Evolutionary conservation across 2,113 vertebrate genomes (phyloP), one percentile per base, ranked within the genome.

Genomic region (Hyperopisus bebe): DNA sequence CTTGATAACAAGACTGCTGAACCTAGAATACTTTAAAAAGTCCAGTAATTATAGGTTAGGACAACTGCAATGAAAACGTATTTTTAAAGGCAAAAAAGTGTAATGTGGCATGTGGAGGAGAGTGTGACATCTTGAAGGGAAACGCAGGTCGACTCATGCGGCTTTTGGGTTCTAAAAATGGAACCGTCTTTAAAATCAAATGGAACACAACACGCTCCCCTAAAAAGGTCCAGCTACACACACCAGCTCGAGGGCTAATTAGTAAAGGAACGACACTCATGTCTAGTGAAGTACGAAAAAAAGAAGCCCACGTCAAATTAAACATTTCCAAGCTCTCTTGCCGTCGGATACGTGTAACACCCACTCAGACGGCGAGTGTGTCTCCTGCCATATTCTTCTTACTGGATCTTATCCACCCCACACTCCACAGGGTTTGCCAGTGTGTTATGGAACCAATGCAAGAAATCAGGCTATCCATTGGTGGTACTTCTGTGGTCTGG

Each of bases 221-320:
- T 66, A 10, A 44, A 66, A 88, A 88, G 87, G 53, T n/a, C 50
- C 15, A 39, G 13, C 7, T 35, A 42, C 87, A 27, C 27, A 17
- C 53, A 66, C 46, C 87, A 88, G 24, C 87, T 88, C 2, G 6
- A 46, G 51, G 87, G 53, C 51, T 62, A 88, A 88, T 88, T 88
- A 88, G 87, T 24, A 39, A 24, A 24, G 42, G 35, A 88, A 66
- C 39, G 19, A 88, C 87, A 58, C 17, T 66, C 17, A 66, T 88
- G 51, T 88, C 87, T 62, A 88, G 87, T 66, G 53, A 88, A 58
- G 85, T 44, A 86, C 35, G n/a, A 53, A 53, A n/a, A 87, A 88
- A 88, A 88, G 53, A 46, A 51, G 46, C 48, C 17, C 24, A 31
- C 46, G 39, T 87, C 31, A 87, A 88, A 88, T 88, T 4, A 86